Conservation (phyloP, 2,113 vertebrate genomes). For the Strix uralensis region DNA sequence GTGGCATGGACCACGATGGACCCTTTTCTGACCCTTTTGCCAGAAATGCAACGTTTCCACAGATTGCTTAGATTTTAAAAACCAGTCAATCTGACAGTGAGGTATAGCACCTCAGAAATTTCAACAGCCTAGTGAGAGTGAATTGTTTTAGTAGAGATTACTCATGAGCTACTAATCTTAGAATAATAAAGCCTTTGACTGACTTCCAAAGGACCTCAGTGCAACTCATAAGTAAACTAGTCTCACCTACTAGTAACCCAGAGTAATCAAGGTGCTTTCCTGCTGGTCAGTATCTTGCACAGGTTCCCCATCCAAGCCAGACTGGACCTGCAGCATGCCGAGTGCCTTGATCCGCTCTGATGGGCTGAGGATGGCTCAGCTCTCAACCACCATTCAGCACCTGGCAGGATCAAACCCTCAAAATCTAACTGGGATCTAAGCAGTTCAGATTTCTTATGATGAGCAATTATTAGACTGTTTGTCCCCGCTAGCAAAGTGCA, state of each 20-base stretch:
- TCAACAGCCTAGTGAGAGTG: not conserved
- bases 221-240: not conserved
- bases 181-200: not conserved
- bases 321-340: not conserved
- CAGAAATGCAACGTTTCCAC: not conserved
- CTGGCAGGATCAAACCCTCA: not conserved
- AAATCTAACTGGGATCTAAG: not conserved
- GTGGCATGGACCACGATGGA: rapidly evolving
- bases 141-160: not conserved
- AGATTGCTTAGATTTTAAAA: not conserved
- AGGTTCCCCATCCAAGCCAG: not conserved
- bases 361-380: not conserved
- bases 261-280: not conserved
- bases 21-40: not conserved
- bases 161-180: not conserved
- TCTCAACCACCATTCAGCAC: not conserved
- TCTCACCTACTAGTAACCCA: not conserved
- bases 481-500: not conserved
- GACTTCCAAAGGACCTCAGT: conserved; percentile 1
- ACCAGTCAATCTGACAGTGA: not conserved
- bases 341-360: not conserved
- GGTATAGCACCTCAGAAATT: not conserved
- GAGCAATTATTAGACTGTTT: not conserved
- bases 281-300: not conserved
- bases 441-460: not conserved